Evolutionary conservation across 2,113 vertebrate genomes (phyloP).

Genomic region (Hemiscyllium ocellatum): DNA sequence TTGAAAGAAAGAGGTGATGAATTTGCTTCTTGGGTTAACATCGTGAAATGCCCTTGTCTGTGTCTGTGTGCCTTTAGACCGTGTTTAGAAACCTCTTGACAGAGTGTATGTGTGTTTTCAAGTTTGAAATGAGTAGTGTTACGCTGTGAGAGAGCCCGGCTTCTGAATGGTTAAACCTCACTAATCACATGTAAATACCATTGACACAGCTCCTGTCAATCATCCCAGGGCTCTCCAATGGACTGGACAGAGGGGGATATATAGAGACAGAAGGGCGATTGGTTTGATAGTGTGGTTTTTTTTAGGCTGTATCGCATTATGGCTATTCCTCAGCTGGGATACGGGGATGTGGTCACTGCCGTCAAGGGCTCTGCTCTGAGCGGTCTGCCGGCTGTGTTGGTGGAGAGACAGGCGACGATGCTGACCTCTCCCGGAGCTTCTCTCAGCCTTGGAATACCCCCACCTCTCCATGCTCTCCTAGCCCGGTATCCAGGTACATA

Average conservation of each 20-base stretch:
- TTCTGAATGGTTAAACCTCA: background rate
- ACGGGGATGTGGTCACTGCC: conserved; percentile 13
- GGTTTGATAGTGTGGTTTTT: conserved; percentile 12
- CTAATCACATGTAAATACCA: conserved; percentile 29
- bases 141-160: background rate
- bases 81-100: background rate
- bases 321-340: conserved; percentile 28
- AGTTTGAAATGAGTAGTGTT: background rate
- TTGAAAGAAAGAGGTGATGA: background rate
- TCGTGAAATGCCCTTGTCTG: background rate
- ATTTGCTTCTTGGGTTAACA: background rate
- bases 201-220: conserved; percentile 17
- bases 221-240: conserved; percentile 2
- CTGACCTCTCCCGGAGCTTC: background rate
- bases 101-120: background rate
- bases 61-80: background rate
- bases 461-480: conserved; percentile 23
- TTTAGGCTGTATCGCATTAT: conserved; percentile 18
- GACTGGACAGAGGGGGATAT: conserved; percentile 25
- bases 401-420: conserved; percentile 25
- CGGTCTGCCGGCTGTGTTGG: conserved; percentile 7
- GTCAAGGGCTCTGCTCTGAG: background rate
- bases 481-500: conserved; percentile 11
- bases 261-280: conserved; percentile 29
- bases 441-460: conserved; percentile 4